A percentile compares a stretch with the other conserved stretches of the same genome.
Evolutionary conservation across 2,797 vertebrate genomes (phyloP).

Genomic region (Protosalanx chinensis): DNA sequence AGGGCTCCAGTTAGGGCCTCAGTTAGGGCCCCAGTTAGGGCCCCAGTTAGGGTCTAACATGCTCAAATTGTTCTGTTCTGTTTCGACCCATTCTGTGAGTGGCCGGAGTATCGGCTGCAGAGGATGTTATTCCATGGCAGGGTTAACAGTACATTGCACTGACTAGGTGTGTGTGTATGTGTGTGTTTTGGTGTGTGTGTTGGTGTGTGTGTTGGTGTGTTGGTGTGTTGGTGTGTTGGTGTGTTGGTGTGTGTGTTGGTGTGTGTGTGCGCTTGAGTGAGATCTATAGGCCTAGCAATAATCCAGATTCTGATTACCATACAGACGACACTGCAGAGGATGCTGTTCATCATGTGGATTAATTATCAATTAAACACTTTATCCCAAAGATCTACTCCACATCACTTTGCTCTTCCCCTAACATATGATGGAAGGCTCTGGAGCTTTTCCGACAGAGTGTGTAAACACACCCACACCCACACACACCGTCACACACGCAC

Average conservation of each 20-base stretch:
- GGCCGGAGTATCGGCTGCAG: too few species aligned
- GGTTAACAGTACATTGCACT: neutral
- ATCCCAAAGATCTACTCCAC: slow-evolving; percentile 58
- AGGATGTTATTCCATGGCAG: too few species aligned
- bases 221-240: too few species aligned
- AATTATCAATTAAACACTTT: slow-evolving; percentile 70
- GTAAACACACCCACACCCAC: slow-evolving; percentile 13
- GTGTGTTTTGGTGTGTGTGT: too few species aligned
- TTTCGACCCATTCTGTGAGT: too few species aligned
- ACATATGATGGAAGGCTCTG: slow-evolving; percentile 35
- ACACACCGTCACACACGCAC: neutral
- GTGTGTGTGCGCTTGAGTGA: neutral
- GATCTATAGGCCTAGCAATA: neutral
- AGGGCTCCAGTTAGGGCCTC: too few species aligned
- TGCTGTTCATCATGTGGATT: slow-evolving; percentile 61
- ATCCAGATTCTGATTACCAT: neutral
- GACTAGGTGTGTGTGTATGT: too few species aligned
- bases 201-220: too few species aligned
- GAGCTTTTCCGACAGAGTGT: neutral
- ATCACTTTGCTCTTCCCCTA: slow-evolving; percentile 38
- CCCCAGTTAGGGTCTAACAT: neutral
- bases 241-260: too few species aligned
- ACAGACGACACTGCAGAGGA: slow-evolving; percentile 28
- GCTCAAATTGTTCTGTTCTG: neutral
- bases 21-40: too few species aligned